Conservation (phyloP, 2,113 vertebrate genomes). For the Acanthochromis polyacanthus region DNA sequence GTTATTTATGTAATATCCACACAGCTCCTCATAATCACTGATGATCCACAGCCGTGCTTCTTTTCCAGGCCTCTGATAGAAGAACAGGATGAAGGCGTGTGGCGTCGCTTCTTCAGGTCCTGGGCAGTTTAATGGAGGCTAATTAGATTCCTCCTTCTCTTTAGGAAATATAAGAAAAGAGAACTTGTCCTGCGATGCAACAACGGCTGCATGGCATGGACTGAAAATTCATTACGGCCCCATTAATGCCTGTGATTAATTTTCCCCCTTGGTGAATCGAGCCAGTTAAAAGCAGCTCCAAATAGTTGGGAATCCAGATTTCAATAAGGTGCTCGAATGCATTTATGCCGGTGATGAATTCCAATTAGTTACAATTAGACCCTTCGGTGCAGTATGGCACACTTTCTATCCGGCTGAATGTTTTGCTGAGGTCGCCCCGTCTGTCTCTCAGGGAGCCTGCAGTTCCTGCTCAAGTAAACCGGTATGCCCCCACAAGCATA, state of each 20-base stretch:
- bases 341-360: slow-evolving; percentile 68
- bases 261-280: slow-evolving; percentile 41
- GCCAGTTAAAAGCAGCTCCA: slow-evolving; percentile 44
- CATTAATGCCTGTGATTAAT: slow-evolving; percentile 68
- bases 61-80: not conserved
- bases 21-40: not conserved
- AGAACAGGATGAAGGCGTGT: not conserved
- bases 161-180: slow-evolving; percentile 19
- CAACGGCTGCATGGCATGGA: slow-evolving; percentile 4
- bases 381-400: slow-evolving; percentile 16
- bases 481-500: slow-evolving; percentile 76
- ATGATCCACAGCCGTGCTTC: not conserved
- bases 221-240: slow-evolving; percentile 60
- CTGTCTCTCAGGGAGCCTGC: slow-evolving; percentile 69
- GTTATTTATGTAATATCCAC: not conserved
- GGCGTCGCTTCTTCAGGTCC: not conserved
- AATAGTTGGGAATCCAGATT: slow-evolving; percentile 44
- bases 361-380: slow-evolving; percentile 77
- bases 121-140: not conserved
- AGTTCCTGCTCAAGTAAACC: slow-evolving; percentile 73
- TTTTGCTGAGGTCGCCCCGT: slow-evolving; percentile 73
- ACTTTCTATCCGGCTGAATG: slow-evolving; percentile 25
- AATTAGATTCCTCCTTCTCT: slow-evolving; percentile 30
- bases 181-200: slow-evolving; percentile 19
- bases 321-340: slow-evolving; percentile 62